Percentiles rank a stretch among this genome's conserved stretches.
These are phyloP conservation scores for Acomys russatus DNA, from an alignment of 2,797 vertebrate genomes.

Conservation along the genomic window DNA sequence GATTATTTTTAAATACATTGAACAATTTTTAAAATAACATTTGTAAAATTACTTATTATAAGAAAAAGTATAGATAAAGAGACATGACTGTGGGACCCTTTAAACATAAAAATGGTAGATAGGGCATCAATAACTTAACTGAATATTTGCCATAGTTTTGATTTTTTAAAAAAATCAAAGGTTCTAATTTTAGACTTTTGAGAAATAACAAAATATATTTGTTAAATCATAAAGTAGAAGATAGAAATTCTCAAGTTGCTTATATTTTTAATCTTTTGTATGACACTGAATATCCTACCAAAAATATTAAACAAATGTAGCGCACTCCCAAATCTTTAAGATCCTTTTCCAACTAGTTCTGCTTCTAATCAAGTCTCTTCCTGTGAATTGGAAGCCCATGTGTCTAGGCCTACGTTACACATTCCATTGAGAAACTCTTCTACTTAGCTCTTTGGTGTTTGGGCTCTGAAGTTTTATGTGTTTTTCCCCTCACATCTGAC, in stretches of 20 bases:
- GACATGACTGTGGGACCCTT: neutral
- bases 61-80: conserved; percentile 2
- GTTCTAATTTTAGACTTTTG: conserved; percentile 32
- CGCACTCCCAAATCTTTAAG: conserved; percentile 16
- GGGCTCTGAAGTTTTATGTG: conserved; percentile 4
- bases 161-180: neutral
- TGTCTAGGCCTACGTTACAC: conserved; percentile 6
- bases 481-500: conserved; percentile 20
- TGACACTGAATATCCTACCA: conserved; percentile 60
- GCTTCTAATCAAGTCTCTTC: conserved; percentile 19
- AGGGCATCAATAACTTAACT: conserved; percentile 37
- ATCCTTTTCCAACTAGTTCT: conserved; percentile 15
- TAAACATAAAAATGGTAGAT: conserved; percentile 44
- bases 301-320: conserved; percentile 52
- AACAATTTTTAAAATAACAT: conserved; percentile 57
- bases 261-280: conserved; percentile 62
- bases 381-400: conserved; percentile 28
- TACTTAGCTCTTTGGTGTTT: neutral
- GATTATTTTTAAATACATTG: conserved; percentile 44
- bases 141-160: conserved; percentile 26
- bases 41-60: conserved; percentile 32
- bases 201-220: conserved; percentile 31
- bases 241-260: conserved; percentile 17
- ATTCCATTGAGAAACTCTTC: conserved; percentile 37
- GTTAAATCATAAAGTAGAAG: conserved; percentile 59